Conservation (phyloP, 2,888 invertebrate genomes). For the Ormyrus pomaceus region DNA sequence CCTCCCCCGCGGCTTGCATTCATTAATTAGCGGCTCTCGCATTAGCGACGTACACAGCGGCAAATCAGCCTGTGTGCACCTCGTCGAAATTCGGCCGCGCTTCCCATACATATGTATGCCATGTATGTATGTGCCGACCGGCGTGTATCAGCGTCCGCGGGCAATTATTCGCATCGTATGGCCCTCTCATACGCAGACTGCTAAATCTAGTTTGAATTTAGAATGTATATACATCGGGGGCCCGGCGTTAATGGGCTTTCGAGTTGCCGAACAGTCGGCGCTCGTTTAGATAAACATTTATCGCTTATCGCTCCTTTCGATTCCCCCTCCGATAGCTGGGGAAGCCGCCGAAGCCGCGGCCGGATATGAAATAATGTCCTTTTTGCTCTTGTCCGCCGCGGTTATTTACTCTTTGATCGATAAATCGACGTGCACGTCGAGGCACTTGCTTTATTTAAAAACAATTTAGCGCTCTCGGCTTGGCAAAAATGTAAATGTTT, state of each 20-base stretch:
- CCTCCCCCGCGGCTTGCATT: constrained; percentile 20
- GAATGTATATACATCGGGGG: constrained; percentile 18
- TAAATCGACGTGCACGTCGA: too few relatives aligned
- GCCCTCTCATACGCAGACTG: constrained; percentile 10
- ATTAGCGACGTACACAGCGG: constrained; percentile 20
- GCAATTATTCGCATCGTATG: constrained; percentile 24
- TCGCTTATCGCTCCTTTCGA: background rate
- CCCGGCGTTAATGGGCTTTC: constrained; percentile 34
- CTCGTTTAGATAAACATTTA: constrained; percentile 8
- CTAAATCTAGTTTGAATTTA: constrained; percentile 44
- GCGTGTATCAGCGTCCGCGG: background rate
- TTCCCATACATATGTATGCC: background rate
- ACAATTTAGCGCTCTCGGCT: too few relatives aligned
- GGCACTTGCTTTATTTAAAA: too few relatives aligned
- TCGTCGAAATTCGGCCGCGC: too few relatives aligned
- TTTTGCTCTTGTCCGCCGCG: too few relatives aligned
- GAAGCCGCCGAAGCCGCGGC: too few relatives aligned
- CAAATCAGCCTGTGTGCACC: background rate
- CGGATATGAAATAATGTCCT: too few relatives aligned
- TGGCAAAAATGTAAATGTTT: too few relatives aligned
- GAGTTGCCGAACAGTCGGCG: constrained; percentile 3
- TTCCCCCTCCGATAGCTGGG: too few relatives aligned
- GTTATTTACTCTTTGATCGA: too few relatives aligned
- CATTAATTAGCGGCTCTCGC: constrained; percentile 47
- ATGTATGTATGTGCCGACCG: background rate